Evolutionary conservation across 2,888 invertebrate genomes (phyloP), one percentile per base, ranked within the genome.

Genomic region (Caenorhabditis plicata): DNA sequence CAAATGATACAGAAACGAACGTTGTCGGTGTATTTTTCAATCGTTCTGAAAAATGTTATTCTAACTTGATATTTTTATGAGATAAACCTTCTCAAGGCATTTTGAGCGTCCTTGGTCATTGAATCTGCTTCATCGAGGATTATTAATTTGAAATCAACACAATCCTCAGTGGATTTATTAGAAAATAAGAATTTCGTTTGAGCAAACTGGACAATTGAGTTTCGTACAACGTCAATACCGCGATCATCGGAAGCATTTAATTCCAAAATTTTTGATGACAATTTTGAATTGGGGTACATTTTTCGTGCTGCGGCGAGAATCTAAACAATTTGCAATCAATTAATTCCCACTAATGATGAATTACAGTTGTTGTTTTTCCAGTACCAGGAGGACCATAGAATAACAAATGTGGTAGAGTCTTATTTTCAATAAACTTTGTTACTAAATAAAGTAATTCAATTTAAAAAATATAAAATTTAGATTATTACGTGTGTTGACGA

Each of bases 41-140:
- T 95, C 74, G 98, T 92, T 92, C 85, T 73, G 42, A 32, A 62
- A 42, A 2, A 3, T 27, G n/a, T n/a, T 8, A 36, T 9, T 8
- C n/a, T 17, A 36, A 11, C 9, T n/a, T 36, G 36, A n/a, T 11
- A n/a, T 36, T n/a, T 9, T 36, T 11, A 19, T 11, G n/a, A 8
- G 29, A 27, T 27, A 27, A 90, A 91, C 86, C 93, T 87, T 72
- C 94, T 86, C 1, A 95, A 85, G 25, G 98, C 96, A 86, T 96
- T 99, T 82, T 99, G 98, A 1, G 98, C 98, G 87, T 99, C 98
- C 82, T 90, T 90, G 0, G 96, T 99, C 96, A 98, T 98, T 0
- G 95, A 93, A 86, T 98, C 96, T 0, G 96, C 96, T 85, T 98
- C 96, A 86, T 98, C 96, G 20, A 98, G 85, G 69, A 98, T 94